phyloP scores from a whole-genome alignment of 2,113 vertebrate species.

The Bambusicola thoracicus region DNA sequence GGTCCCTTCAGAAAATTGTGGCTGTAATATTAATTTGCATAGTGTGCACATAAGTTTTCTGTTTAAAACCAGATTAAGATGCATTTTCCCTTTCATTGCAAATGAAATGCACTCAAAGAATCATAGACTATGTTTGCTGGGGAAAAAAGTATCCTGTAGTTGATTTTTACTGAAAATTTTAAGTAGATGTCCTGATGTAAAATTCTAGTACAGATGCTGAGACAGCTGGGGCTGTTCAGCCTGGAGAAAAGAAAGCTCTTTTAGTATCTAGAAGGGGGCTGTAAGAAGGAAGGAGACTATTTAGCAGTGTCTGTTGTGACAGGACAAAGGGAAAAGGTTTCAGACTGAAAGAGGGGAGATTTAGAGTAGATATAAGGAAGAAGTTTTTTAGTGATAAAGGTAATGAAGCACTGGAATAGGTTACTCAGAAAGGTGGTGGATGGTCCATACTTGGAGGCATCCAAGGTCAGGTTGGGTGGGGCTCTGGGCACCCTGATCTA shows the following conservation, averaged over 20 bases:
- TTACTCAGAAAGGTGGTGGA: background rate
- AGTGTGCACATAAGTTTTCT: background rate
- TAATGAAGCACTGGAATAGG: background rate
- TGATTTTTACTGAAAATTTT: background rate
- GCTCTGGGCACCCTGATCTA: no score
- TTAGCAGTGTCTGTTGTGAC: no score
- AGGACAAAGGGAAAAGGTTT: background rate
- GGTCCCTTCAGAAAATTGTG: fast-evolving
- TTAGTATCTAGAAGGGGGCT: no score
- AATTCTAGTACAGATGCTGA: background rate
- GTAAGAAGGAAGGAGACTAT: no score
- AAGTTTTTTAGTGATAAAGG: no score
- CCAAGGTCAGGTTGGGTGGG: background rate
- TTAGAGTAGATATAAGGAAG: no score
- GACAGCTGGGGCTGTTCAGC: no score
- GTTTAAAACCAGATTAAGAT: background rate
- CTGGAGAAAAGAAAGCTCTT: no score
- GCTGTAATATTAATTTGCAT: background rate
- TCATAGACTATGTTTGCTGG: background rate
- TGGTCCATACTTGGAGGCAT: background rate
- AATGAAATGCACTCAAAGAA: background rate
- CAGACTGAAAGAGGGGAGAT: no score
- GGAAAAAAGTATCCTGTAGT: background rate
- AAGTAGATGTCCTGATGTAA: background rate
- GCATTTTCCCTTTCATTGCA: background rate